Evolutionary conservation across 2,888 invertebrate genomes (phyloP).

Genomic region (Ephialtes manifestator): DNA sequence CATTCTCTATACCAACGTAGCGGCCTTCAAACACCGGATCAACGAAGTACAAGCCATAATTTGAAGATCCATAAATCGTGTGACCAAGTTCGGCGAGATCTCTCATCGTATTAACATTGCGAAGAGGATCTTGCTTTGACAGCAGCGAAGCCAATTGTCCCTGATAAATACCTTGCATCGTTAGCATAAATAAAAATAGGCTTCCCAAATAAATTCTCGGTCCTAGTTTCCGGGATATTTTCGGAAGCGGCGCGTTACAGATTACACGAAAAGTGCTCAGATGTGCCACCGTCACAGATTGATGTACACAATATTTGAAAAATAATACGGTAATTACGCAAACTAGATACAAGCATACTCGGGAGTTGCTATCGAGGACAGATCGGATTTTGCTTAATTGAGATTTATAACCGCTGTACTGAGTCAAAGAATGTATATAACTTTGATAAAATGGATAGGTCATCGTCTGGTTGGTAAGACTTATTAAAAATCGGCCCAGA

Average conservation of each 20-base stretch:
- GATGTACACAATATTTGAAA: neutral
- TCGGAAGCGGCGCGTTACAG: neutral
- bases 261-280: neutral
- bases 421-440: neutral
- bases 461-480: neutral
- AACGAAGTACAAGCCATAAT: conserved; percentile 6
- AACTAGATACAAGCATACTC: neutral
- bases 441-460: conserved; percentile 10
- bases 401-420: conserved; percentile 15
- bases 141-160: conserved; percentile 17
- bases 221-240: neutral
- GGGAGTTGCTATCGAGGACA: neutral
- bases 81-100: neutral
- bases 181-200: neutral
- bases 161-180: conserved; percentile 18
- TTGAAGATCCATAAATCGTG: neutral
- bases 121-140: neutral
- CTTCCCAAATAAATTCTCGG: too few species aligned
- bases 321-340: too few species aligned
- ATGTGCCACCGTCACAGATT: too few species aligned
- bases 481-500: neutral
- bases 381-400: conserved; percentile 8
- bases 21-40: neutral
- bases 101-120: neutral
- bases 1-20: neutral